Base-by-base conservation (phyloP, 1,140 invertebrate species). In the Apis dorsata region DNA sequence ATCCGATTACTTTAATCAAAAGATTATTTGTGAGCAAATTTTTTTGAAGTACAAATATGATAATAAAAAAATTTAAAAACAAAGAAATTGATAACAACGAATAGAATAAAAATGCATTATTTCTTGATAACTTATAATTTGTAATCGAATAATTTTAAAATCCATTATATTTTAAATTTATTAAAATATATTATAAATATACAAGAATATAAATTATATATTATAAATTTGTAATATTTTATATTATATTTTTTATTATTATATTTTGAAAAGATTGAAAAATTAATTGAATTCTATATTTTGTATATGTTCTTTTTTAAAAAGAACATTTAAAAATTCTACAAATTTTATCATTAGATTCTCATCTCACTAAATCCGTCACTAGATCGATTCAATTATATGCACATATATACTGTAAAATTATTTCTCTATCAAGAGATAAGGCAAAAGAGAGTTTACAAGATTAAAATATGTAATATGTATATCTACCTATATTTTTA, bases 131-230 rank as follows among this genome's bases (percentile, higher is more conserved):
- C 73, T 44, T 44, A 44, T 44, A 44, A 44, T 0, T 44, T 44
- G 34, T 44, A 44, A 44, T 44, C 34, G 49, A 55, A 19, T 19
- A 55, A 51, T 21, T 73, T 73, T 49, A 70, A 51, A 73, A 72
- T 7, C 49, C 24, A 57, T 62, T 24, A 24, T 77, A n/a, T 68
- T 59, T n/a, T 44, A 68, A 63, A 82, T 82, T 77, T 55, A 65
- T 24, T 73, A 60, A 77, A 49, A 66, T 51, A 70, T 55, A 24
- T 21, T 57, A n/a, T 24, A 34, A 51, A 82, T 55, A 77, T 82
- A 73, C 65, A 73, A 65, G 24, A 81, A 15, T 76, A 8, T 55
- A 34, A 15, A 34, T 34, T 34, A 34, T 34, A 34, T 34, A 4
- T 34, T 34, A 34, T 34, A 69, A 60, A 68, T 68, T 63, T 71